Evolutionary conservation across 2,113 vertebrate genomes (phyloP).

Genomic region (Nerophis ophidion): DNA sequence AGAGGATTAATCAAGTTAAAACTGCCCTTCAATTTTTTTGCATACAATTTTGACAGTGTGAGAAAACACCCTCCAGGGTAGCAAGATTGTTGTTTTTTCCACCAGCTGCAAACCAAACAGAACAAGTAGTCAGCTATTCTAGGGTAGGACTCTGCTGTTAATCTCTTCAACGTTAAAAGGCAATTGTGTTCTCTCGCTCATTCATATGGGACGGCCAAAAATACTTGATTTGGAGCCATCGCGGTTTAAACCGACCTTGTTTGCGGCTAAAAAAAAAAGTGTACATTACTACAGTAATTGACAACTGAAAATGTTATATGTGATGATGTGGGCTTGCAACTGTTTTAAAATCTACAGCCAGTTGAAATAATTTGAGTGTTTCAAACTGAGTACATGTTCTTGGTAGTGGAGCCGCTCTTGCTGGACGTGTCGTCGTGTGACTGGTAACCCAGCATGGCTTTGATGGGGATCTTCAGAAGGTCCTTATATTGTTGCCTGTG

Average conservation of each 20-base stretch:
- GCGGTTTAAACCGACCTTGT: background rate
- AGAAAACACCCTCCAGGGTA: constrained; percentile 14
- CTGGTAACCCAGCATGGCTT: constrained; percentile 76
- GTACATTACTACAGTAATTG: constrained; percentile 71
- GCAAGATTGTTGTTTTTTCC: constrained; percentile 20
- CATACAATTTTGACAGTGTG: background rate
- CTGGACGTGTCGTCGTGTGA: constrained; percentile 81
- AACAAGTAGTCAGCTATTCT: constrained; percentile 41
- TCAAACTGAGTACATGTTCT: constrained; percentile 80
- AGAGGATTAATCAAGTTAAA: constrained; percentile 64
- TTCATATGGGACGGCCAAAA: constrained; percentile 7
- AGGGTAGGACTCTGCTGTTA: constrained; percentile 42
- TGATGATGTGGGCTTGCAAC: constrained; percentile 66
- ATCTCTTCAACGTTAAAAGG: constrained; percentile 52
- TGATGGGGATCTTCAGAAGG: constrained; percentile 69
- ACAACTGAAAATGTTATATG: constrained; percentile 65
- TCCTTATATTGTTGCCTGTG: constrained; percentile 76
- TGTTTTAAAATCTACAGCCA: constrained; percentile 74
- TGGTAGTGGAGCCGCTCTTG: constrained; percentile 81
- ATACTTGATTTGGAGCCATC: constrained; percentile 10
- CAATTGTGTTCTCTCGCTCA: constrained; percentile 45
- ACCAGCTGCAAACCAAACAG: constrained; percentile 42
- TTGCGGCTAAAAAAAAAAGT: constrained; percentile 34
- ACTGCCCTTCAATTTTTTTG: constrained; percentile 58
- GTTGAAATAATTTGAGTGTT: constrained; percentile 45